Evolutionary conservation across 2,113 vertebrate species (phyloP), one percentile per base, ranked within the genome.

Genomic region (Trinectes maculatus): DNA sequence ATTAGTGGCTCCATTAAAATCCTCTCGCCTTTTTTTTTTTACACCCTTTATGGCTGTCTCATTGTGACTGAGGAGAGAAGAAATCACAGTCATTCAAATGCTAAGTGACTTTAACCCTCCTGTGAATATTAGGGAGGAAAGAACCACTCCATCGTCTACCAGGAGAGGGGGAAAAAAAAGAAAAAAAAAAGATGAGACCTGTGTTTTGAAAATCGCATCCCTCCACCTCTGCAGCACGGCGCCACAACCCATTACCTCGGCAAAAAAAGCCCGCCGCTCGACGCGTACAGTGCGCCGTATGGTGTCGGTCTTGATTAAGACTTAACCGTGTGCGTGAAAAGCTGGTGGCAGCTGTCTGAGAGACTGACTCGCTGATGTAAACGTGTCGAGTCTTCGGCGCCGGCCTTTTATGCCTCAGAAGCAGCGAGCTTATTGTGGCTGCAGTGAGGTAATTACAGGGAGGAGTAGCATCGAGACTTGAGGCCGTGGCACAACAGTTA

Each of bases 1-100:
- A 90, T 92, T 91, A 92, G 84, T 74, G 71, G 73, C 87, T 87
- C 91, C 85, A 91, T 92, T 92, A 91, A 88, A 92, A 89, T 88
- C 88, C 88, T 80, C 86, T 89, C 90, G 84, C 54, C 80, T 67
- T 58, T 71, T 62, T 26, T 34, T 78, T 76, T 69, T n/a, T n/a
- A n/a, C n/a, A n/a, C n/a, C n/a, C 69, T 85, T 75, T 78, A 77
- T 75, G 72, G 79, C 71, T 71, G 75, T 80, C 79, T n/a, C n/a
- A n/a, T n/a, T 66, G 65, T 60, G 51, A 79, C 78, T 72, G 77
- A 70, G 60, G 71, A 82, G 57, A 79, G 62, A 65, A 83, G 58
- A 83, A 89, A 85, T 89, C 83, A 62, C 80, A 83, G 79, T 74
- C 85, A 91, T 93, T 92, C 87, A 91, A 85, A 91, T 91, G 88